Evolutionary conservation across 2,113 vertebrate genomes (phyloP).

Genomic region (Neomonachus schauinslandi): DNA sequence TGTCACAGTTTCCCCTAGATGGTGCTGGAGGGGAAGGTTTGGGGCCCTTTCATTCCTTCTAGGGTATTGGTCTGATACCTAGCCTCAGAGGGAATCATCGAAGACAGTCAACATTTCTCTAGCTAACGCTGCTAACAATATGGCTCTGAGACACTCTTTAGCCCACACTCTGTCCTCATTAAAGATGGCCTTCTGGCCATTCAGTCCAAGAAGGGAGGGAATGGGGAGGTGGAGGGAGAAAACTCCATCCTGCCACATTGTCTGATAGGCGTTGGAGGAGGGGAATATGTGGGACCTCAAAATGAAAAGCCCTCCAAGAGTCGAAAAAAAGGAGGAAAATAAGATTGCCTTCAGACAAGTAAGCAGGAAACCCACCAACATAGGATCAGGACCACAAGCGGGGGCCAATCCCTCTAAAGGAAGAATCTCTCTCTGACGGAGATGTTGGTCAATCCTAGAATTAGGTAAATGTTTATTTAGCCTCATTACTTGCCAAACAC

Average conservation of each 20-base stretch:
- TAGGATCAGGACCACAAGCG: not conserved
- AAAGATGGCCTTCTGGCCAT: not conserved
- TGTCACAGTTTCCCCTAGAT: not conserved
- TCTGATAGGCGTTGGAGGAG: not conserved
- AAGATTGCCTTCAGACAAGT: not conserved
- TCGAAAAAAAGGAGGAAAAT: not conserved
- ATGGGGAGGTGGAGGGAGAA: not conserved
- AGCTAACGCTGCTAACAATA: not conserved
- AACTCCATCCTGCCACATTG: not conserved
- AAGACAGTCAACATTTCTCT: not conserved
- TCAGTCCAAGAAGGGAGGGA: not conserved
- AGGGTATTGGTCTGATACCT: not conserved
- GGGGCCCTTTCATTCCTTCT: not conserved
- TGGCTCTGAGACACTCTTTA: not conserved
- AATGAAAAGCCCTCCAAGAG: not conserved
- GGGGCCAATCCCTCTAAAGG: not conserved
- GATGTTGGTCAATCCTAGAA: not conserved
- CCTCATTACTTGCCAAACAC: not conserved
- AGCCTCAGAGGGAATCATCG: not conserved
- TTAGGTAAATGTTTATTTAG: conserved; percentile 32
- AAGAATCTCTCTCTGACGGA: not conserved
- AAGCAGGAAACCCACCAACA: not conserved
- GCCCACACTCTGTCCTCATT: not conserved
- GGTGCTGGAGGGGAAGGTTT: not conserved
- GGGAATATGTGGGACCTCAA: not conserved